Base-by-base conservation (phyloP, 2,888 invertebrate genomes). In the Drosophila mimetica region DNA sequence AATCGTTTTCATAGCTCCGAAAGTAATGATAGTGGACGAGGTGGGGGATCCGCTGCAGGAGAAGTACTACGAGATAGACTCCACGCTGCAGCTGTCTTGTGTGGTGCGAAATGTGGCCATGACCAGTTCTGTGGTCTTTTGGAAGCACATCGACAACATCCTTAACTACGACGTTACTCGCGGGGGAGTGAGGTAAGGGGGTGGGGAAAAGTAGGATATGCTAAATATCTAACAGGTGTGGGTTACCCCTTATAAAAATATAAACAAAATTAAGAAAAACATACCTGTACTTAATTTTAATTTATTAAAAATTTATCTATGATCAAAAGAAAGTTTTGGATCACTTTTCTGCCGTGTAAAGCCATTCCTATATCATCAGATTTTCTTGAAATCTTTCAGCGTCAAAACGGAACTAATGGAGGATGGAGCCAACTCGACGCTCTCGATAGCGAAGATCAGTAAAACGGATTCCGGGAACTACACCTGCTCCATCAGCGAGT, bases 51-150 rank as follows among this genome's bases (percentile, higher is more conserved):
- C 92, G 34, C 90, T 94, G 54, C 92, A 92, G 74, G 93, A 93
- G 84, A 93, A 93, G 80, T 93, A 93, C 86, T 93, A 93, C 83
- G 93, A 93, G 88, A 93, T 92, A 37, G 93, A 93, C 77, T 93
- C 93, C 67, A 93, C 93, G 20, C 91, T 94, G 53, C 93, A 93
- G 73, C 89, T 93, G 59, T 92, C 92, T 39, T 93, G 93, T 80
- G 91, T 93, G 75, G 93, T 93, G 57, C 91, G 93, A 4, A 92
- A 93, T 84, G 93, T 93, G 70, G 92, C 93, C 25, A 93, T 93
- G 91, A 91, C 92, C 30, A 92, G 93, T 44, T 92, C 93, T 4
- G 93, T 92, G 70, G 93, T 93, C 0, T 92, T 89, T 74, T 93
- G 93, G 93, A 92, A 92, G 53, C 93, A 93, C 74, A 92, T 92